A percentile compares a stretch with the other conserved stretches of the same genome.
phyloP scores from a whole-genome alignment of 2,113 vertebrate genomes.

The Acanthisitta chloris region DNA sequence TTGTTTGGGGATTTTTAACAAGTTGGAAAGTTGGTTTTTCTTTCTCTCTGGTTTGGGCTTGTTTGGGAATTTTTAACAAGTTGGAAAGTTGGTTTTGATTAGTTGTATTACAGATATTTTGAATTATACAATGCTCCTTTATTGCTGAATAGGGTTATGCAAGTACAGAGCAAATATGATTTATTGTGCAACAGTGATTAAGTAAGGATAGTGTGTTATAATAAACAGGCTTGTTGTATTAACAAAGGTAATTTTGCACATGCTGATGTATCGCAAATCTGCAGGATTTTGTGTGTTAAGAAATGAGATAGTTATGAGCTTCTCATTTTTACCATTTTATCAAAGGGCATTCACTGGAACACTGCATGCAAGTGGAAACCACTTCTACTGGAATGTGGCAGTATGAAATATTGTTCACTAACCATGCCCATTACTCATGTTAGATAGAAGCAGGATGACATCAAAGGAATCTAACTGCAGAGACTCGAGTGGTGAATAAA shows the following conservation, averaged over 20 bases:
- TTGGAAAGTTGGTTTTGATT: neutral
- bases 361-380: conserved; percentile 28
- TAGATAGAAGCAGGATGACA: conserved; percentile 36
- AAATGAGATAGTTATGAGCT: conserved; percentile 18
- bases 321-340: conserved; percentile 48
- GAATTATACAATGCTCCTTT: neutral
- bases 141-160: neutral
- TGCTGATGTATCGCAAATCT: conserved; percentile 3
- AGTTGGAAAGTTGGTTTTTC: neutral
- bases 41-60: neutral
- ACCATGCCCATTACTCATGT: conserved; percentile 60
- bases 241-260: conserved; percentile 36
- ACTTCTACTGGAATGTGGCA: conserved; percentile 47
- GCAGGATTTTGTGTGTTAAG: conserved; percentile 24
- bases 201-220: neutral
- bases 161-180: neutral
- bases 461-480: conserved; percentile 48
- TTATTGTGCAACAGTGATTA: neutral
- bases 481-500: conserved; percentile 13
- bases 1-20: neutral
- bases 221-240: conserved; percentile 7
- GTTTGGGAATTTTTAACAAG: neutral
- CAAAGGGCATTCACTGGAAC: conserved; percentile 46
- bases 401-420: conserved; percentile 61
- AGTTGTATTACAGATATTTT: neutral